Percentiles rank a stretch among this genome's conserved stretches.
Evolutionary conservation across 2,797 vertebrate genomes (phyloP).

Genomic region (Strix occidentalis): DNA sequence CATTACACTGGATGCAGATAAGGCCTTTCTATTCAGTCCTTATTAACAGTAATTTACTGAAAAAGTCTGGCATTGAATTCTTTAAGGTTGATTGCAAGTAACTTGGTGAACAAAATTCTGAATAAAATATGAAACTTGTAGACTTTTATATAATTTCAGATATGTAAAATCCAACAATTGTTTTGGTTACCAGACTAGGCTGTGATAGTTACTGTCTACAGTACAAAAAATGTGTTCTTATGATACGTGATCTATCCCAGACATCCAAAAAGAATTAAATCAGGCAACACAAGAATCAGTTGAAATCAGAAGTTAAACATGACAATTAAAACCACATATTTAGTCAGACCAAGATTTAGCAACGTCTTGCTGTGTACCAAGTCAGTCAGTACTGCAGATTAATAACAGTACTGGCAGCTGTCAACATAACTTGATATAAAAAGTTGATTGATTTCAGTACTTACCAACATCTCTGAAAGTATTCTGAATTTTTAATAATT

Average conservation of each 20-base stretch:
- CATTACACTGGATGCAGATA: not conserved
- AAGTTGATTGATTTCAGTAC: not conserved
- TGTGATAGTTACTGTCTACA: not conserved
- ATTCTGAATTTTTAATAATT: not conserved
- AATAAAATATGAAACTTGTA: not conserved
- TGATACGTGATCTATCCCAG: not conserved
- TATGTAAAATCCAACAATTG: not conserved
- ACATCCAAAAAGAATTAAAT: not conserved
- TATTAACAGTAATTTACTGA: not conserved
- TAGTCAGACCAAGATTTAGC: not conserved
- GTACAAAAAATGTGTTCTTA: not conserved
- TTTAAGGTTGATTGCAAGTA: not conserved
- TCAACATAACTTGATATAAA: not conserved
- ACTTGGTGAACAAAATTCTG: not conserved
- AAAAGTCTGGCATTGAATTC: not conserved
- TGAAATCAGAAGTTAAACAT: not conserved
- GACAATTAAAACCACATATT: not conserved
- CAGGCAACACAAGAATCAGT: not conserved
- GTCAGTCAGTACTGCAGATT: not conserved
- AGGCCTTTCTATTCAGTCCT: not conserved
- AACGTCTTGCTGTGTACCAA: not conserved
- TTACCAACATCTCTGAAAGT: not conserved
- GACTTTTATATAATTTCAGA: not conserved
- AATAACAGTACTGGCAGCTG: slow-evolving; percentile 6
- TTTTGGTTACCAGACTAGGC: not conserved